Evolutionary conservation across 1,140 invertebrate species (phyloP).

Genomic region (Temnothorax nylanderi): DNA sequence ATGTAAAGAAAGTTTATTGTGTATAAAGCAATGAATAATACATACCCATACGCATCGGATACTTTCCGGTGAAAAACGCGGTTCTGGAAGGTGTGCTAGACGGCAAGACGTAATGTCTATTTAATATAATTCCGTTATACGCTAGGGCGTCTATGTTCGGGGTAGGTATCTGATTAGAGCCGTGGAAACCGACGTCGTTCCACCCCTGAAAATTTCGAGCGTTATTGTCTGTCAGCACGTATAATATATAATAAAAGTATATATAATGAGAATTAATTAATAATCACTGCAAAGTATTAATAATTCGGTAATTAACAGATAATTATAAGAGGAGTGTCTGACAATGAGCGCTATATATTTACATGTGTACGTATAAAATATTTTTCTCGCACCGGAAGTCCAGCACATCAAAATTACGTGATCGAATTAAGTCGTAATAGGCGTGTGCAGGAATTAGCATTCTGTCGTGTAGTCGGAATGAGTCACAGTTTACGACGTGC

Average conservation of each 20-base stretch:
- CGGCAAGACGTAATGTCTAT: slow-evolving; percentile 89
- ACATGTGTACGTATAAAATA: background rate
- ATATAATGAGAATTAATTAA: background rate
- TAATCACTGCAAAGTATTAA: background rate
- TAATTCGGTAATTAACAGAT: background rate
- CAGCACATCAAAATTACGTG: slow-evolving; percentile 48
- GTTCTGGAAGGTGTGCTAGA: slow-evolving; percentile 89
- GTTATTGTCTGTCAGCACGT: background rate
- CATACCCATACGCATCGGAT: slow-evolving; percentile 89
- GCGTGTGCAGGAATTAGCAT: slow-evolving; percentile 58
- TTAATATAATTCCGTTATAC: slow-evolving; percentile 88
- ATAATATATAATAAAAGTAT: background rate
- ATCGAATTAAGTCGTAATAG: slow-evolving; percentile 45
- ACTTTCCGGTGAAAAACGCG: slow-evolving; percentile 89
- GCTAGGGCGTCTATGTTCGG: slow-evolving; percentile 90
- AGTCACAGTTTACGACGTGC: slow-evolving; percentile 67
- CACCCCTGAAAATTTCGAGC: slow-evolving; percentile 87
- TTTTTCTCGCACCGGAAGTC: background rate
- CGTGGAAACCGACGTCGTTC: slow-evolving; percentile 92
- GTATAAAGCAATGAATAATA: slow-evolving; percentile 2
- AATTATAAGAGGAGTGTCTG: background rate
- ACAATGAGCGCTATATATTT: background rate
- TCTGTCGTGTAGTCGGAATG: slow-evolving; percentile 45
- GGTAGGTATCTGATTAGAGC: slow-evolving; percentile 89
- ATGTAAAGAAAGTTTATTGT: background rate